Conservation (phyloP, 2,113 vertebrate species). For the Collichthys lucidus region DNA sequence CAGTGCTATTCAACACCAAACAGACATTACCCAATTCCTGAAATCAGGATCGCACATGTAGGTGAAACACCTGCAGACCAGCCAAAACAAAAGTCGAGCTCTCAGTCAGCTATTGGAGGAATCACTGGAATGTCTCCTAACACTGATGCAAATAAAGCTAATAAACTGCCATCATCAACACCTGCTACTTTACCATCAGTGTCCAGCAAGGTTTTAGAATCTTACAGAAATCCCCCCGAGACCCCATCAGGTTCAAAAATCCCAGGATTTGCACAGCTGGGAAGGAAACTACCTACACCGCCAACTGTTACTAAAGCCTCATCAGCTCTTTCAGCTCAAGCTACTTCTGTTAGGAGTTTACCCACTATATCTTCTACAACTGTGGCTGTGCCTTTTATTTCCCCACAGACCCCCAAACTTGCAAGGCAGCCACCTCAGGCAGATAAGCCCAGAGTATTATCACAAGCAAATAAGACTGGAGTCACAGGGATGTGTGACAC, state of each 20-base stretch:
- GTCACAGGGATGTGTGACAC: conserved; percentile 6
- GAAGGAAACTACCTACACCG: conserved; percentile 61
- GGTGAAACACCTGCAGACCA: conserved; percentile 71
- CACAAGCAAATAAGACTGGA: conserved; percentile 41
- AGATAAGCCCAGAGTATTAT: conserved; percentile 51
- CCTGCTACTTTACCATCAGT: conserved; percentile 31
- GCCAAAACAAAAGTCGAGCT: conserved; percentile 79
- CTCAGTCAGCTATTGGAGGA: conserved; percentile 80
- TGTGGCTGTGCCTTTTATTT: conserved; percentile 16
- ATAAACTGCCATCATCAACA: conserved; percentile 27
- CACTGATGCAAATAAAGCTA: conserved; percentile 64
- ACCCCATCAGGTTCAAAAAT: conserved; percentile 61
- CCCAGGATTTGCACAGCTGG: conserved; percentile 35
- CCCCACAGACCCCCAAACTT: conserved; percentile 61
- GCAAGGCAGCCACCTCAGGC: conserved; percentile 73
- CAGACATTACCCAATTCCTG: conserved; percentile 63
- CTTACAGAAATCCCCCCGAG: conserved; percentile 58
- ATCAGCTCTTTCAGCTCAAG: conserved; percentile 9
- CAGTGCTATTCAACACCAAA: conserved; percentile 57
- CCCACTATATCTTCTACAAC: conserved; percentile 36
- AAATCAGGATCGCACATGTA: conserved; percentile 78
- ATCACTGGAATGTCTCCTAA: conserved; percentile 78
- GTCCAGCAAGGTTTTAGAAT: conserved; percentile 53
- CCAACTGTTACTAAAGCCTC: conserved; percentile 22
- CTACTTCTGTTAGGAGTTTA: conserved; percentile 24